Evolutionary conservation across 2,797 vertebrate genomes (phyloP), one percentile per base, ranked within the genome.

Genomic region (Hyperoplus immaculatus): DNA sequence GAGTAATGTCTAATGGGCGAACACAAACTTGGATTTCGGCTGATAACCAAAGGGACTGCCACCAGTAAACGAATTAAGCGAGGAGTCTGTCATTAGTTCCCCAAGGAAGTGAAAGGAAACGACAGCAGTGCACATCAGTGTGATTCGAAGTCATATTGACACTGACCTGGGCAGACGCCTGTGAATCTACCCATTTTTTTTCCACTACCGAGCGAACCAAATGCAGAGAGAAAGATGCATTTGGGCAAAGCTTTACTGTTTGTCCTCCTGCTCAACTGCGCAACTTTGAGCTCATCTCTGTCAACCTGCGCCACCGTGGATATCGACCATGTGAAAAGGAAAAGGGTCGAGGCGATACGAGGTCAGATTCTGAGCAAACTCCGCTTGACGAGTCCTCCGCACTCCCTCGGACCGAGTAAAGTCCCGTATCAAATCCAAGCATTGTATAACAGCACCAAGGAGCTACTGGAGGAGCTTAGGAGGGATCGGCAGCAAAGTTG

Each of bases 351-450:
- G 88, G 97, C 97, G 72, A 97, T 98, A 87, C 94, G 97, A 58
- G 97, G 97, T 58, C 97, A 98, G 85, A 98, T 98, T 77, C 76
- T 98, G 83, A 98, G 97, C 93, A 98, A 98, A 82, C 94, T 98
- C 79, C 93, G 97, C 41, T 93, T 97, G 74, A 97, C 96, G 61
- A 97, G 95, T 69, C 96, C 97, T 14, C 97, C 97, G 0, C 93
- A 97, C 75, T 95, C 96, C 3, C 90, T 94, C 55, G 95, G 94
- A 78, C 95, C 96, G 39, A 95, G 65, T 83, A 95, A 97, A 78
- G 94, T 97, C 79, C 96, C 97, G 18, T 95, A 95, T 80, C 96
- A 97, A 72, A 95, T 97, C 88, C 95, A 97, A 70, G 96, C 97
- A 2, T 92, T 98, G 75, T 98, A 97, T 69, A 98, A 98, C 94